A percentile compares a stretch with the other conserved stretches of the same genome.
Evolutionary conservation across 2,113 vertebrate species (phyloP).

Genomic region (Rhabdomys dilectus): DNA sequence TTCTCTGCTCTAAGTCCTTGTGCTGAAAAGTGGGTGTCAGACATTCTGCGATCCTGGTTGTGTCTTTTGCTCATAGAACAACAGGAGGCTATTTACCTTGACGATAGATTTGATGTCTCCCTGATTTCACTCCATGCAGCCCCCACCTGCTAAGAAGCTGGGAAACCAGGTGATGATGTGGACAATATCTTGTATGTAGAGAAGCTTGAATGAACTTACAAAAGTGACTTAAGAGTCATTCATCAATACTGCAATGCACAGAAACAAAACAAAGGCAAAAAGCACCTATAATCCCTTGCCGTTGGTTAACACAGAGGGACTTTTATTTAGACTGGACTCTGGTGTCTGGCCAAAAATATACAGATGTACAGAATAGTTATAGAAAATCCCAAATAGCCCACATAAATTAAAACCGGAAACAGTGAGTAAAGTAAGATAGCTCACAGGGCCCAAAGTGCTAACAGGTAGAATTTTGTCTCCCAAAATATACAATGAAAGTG

Average conservation of each 20-base stretch:
- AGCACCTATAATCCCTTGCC: not conserved
- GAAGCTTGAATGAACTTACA: not conserved
- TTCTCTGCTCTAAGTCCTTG: not conserved
- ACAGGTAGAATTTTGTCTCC: not conserved
- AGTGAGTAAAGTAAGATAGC: not conserved
- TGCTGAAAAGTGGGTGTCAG: not conserved
- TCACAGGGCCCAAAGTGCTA: not conserved
- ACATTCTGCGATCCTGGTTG: not conserved
- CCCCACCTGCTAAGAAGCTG: not conserved
- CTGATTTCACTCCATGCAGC: not conserved
- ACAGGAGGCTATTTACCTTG: not conserved
- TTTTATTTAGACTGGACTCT: not conserved
- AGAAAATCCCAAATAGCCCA: not conserved
- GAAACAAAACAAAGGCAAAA: not conserved
- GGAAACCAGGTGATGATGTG: not conserved
- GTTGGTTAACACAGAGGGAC: not conserved
- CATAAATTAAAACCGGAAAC: not conserved
- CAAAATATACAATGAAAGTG: not conserved
- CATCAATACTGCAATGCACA: not conserved
- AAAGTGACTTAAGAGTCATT: not conserved
- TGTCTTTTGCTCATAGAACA: not conserved
- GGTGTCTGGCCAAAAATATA: not conserved
- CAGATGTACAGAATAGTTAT: not conserved
- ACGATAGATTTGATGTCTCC: not conserved
- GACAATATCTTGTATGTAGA: not conserved